These are phyloP conservation scores for Nycticebus coucang DNA, from an alignment of 2,113 vertebrate species.

Conservation along the genomic window DNA sequence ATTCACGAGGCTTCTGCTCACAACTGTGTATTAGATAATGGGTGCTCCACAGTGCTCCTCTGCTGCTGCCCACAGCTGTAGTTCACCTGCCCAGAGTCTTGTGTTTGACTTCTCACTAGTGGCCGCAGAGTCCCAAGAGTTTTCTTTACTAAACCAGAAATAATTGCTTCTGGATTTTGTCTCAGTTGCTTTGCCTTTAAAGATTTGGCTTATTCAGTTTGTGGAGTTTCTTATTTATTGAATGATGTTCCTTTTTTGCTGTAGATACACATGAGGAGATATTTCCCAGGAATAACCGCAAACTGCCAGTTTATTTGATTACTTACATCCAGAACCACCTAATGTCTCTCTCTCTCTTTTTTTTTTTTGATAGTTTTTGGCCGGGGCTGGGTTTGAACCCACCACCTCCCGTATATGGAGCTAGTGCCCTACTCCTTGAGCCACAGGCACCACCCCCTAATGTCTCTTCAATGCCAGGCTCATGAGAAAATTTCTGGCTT, in stretches of 20 bases:
- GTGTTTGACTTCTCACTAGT: not conserved
- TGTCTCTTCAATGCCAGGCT: not conserved
- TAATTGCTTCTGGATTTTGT: not conserved
- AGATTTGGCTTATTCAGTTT: not conserved
- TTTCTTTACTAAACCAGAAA: not conserved
- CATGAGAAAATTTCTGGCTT: not conserved
- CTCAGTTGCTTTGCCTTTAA: not conserved
- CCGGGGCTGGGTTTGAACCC: too few species aligned
- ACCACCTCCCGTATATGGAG: too few species aligned
- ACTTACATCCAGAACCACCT: not conserved
- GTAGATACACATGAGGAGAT: not conserved
- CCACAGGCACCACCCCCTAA: not conserved
- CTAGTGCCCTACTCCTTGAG: too few species aligned
- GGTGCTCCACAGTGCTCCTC: fast-evolving
- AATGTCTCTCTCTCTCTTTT: not conserved
- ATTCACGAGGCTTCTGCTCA: not conserved
- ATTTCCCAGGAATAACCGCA: not conserved
- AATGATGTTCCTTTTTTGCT: not conserved
- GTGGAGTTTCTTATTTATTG: not conserved
- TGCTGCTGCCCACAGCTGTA: not conserved
- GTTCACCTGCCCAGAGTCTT: not conserved
- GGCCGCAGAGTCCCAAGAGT: not conserved
- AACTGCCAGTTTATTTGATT: not conserved
- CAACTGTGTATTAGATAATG: not conserved
- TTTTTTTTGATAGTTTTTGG: too few species aligned